Base-by-base conservation (phyloP, 92 coral and sea anemone genomes). In the Siderastrea radians region DNA sequence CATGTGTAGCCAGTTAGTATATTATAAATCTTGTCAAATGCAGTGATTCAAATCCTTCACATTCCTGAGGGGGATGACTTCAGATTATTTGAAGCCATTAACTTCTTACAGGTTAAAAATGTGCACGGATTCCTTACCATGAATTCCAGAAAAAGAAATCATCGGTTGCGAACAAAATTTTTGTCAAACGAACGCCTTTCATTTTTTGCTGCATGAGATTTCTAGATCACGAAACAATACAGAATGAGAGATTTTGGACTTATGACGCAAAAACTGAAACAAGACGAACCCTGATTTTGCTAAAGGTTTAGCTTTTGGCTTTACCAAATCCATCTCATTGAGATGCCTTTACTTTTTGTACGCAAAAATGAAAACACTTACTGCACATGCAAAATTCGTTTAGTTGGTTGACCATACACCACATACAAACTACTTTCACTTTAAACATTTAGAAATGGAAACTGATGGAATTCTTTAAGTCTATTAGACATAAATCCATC, bases 21-120 rank as follows among this genome's bases (percentile, higher is more conserved):
- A 51, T 26, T 13, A 50, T 59, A 38, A 45, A 72, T 61, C 58
- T 9, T 11, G 61, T 73, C 63, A 62, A 26, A 57, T 45, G 52
- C 5, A 46, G 14, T 59, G 72, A 84, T 74, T 74, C 52, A 73
- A 63, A 84, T 74, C 81, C 55, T 60, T 74, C 9, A 64, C 50
- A 84, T 84, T 73, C 87, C 87, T 57, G 49, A 73, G 45, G 44
- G 72, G 87, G 70, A 60, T 73, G 80, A 73, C 80, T 73, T 84
- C 74, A 73, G 87, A 74, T 84, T 84, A 73, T 49, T 72, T 72
- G 72, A 61, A 51, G 72, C 81, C 87, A 73, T 73, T 73, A 74
- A 60, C 74, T 63, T 71, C 87, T 84, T 74, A 64, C 12, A 82
- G 51, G 74, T 82, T 55, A 58, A 82, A 69, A 71, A 70, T 82